These are phyloP conservation scores for Bombus soroeensis DNA, from an alignment of 1,140 invertebrate genomes.

Conservation along the genomic window DNA sequence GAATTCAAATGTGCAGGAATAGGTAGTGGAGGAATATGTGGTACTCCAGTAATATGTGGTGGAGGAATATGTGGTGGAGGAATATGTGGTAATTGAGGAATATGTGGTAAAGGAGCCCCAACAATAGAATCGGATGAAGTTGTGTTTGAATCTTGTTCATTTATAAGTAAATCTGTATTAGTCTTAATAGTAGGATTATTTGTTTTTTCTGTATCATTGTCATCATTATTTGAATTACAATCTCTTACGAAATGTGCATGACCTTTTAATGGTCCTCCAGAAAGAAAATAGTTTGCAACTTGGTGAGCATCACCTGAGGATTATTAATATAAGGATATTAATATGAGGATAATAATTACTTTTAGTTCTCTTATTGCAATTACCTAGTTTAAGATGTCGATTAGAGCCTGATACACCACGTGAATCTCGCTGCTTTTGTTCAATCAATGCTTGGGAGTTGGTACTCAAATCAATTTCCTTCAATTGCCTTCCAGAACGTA, in stretches of 20 bases:
- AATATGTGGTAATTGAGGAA: neutral
- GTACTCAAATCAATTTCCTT: conserved; percentile 33
- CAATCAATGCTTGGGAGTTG: conserved; percentile 33
- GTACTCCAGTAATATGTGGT: neutral
- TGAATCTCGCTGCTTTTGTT: conserved; percentile 36
- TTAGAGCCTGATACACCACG: conserved; percentile 52
- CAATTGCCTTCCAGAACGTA: conserved; percentile 47
- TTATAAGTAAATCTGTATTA: neutral
- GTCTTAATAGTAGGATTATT: conserved; percentile 13
- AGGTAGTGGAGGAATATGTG: conserved; percentile 22
- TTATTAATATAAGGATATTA: neutral
- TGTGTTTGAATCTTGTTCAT: conserved; percentile 5
- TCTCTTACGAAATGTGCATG: conserved; percentile 50
- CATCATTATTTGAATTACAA: conserved; percentile 19
- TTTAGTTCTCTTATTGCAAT: neutral
- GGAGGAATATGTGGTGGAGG: neutral
- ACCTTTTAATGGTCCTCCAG: conserved; percentile 65
- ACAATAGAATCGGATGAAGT: conserved; percentile 10
- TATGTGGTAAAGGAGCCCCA: neutral
- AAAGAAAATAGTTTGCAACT: conserved; percentile 73
- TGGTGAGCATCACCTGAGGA: conserved; percentile 65
- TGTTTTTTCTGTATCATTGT: neutral
- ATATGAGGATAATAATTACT: conserved; percentile 1
- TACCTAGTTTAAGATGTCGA: conserved; percentile 40
- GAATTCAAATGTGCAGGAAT: neutral